Percentiles rank a stretch among this genome's conserved stretches.
Conservation (phyloP, 1,140 invertebrate species). For the Drosophila nannoptera region DNA sequence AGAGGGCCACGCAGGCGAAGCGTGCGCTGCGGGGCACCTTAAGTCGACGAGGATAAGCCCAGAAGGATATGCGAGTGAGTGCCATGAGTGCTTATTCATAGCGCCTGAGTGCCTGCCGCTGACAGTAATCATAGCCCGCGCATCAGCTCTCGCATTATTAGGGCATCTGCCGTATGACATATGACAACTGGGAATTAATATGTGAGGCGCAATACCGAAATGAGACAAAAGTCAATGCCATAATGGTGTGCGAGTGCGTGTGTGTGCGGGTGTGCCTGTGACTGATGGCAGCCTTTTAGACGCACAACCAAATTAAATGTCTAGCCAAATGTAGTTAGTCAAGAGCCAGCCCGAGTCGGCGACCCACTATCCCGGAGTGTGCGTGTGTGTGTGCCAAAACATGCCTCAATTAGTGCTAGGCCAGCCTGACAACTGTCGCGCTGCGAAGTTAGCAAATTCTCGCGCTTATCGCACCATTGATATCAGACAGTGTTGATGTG, state of each 20-base stretch:
- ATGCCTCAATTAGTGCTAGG: slow-evolving; percentile 31
- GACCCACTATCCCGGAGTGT: not conserved
- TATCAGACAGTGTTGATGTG: slow-evolving; percentile 69
- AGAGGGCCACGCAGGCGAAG: not conserved
- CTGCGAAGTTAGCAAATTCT: slow-evolving; percentile 52
- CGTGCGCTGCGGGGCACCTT: slow-evolving; percentile 58
- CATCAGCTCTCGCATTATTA: slow-evolving; percentile 71
- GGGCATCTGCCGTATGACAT: slow-evolving; percentile 53
- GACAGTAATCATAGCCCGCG: slow-evolving; percentile 74
- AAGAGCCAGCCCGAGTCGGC: not conserved
- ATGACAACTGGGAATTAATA: slow-evolving; percentile 75
- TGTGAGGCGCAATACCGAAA: slow-evolving; percentile 15
- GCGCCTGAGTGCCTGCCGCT: slow-evolving; percentile 48
- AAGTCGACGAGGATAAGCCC: slow-evolving; percentile 54
- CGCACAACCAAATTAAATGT: slow-evolving; percentile 67
- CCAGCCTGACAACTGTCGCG: slow-evolving; percentile 7
- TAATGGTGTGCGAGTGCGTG: slow-evolving; percentile 36
- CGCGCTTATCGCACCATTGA: slow-evolving; percentile 57
- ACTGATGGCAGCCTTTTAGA: slow-evolving; percentile 73
- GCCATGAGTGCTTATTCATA: slow-evolving; percentile 61
- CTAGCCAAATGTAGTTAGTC: slow-evolving; percentile 53
- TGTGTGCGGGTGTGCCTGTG: slow-evolving; percentile 33
- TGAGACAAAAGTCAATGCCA: slow-evolving; percentile 50
- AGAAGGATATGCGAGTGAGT: slow-evolving; percentile 37
- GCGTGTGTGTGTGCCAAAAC: slow-evolving; percentile 5